Conservation (phyloP, 30 jellyfish, hydroid and myxozoan species). For the Cassiopea xamachana region DNA sequence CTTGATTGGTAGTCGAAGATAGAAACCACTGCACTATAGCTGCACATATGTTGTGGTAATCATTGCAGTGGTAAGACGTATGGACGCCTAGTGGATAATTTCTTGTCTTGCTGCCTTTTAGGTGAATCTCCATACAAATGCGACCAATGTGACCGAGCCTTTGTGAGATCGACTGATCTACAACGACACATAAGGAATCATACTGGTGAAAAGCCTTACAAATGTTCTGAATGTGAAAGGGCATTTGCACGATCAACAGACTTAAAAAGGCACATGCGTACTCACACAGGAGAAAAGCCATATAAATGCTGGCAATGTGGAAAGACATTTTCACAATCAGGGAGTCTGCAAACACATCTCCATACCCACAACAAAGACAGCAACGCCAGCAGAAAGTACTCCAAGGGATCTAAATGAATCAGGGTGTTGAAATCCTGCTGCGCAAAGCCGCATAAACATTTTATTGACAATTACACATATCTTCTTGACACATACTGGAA, state of each 20-base stretch:
- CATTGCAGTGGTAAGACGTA: too few relatives aligned
- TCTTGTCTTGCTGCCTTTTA: slow-evolving; percentile 8
- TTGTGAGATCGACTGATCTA: slow-evolving; percentile 98
- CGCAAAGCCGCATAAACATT: neutral
- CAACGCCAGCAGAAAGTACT: slow-evolving; percentile 44
- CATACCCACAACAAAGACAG: slow-evolving; percentile 85
- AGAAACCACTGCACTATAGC: too few relatives aligned
- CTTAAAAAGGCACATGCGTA: slow-evolving; percentile 97
- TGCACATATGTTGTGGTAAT: too few relatives aligned
- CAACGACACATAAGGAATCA: slow-evolving; percentile 98
- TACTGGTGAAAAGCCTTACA: slow-evolving; percentile 99
- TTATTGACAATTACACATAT: too few relatives aligned
- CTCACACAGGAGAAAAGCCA: slow-evolving; percentile 99
- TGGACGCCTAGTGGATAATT: neutral
- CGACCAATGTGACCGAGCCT: slow-evolving; percentile 98
- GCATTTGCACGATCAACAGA: slow-evolving; percentile 99
- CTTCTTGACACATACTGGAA: too few relatives aligned
- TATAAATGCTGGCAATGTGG: slow-evolving; percentile 93
- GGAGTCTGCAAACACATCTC: slow-evolving; percentile 85
- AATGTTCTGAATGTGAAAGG: slow-evolving; percentile 95
- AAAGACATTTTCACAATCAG: slow-evolving; percentile 85
- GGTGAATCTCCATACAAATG: slow-evolving; percentile 99
- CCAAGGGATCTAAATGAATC: slow-evolving; percentile 56
- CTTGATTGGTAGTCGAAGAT: too few relatives aligned
- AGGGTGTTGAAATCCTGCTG: neutral